These are phyloP conservation scores for Megalurothrips usitatus DNA, from an alignment of 2,888 invertebrate genomes.

Conservation along the genomic window DNA sequence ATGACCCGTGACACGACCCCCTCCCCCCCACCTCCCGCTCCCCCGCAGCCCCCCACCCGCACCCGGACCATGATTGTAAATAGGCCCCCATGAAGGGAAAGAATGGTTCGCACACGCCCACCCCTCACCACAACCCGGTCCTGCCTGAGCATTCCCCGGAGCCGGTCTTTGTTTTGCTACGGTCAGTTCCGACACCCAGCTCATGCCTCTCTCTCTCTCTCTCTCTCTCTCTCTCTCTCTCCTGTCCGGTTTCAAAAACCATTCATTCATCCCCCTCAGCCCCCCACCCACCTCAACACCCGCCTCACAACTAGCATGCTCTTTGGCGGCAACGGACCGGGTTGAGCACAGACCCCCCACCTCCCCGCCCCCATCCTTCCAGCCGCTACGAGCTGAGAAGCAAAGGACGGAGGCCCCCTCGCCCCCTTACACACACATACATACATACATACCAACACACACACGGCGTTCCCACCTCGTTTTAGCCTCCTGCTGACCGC, in stretches of 20 bases:
- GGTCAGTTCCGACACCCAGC: background rate
- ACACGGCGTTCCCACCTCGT: background rate
- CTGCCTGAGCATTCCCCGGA: background rate
- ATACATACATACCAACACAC: too few relatives aligned
- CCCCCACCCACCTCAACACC: background rate
- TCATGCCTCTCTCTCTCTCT: background rate
- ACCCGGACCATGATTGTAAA: conserved; percentile 8
- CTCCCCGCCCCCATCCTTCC: too few relatives aligned
- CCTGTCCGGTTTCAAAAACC: too few relatives aligned
- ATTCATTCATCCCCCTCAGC: too few relatives aligned
- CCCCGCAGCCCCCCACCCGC: background rate
- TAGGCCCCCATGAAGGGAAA: conserved; percentile 19
- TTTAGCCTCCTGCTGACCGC: background rate
- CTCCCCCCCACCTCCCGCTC: background rate
- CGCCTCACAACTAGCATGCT: background rate
- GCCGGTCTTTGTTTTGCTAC: too few relatives aligned
- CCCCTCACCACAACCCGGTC: background rate
- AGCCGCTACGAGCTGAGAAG: too few relatives aligned
- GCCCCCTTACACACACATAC: too few relatives aligned
- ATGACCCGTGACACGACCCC: conserved; percentile 3
- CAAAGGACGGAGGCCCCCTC: too few relatives aligned
- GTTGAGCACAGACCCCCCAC: too few relatives aligned
- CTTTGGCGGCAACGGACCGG: too few relatives aligned
- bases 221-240: background rate
- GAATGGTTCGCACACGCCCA: background rate